These are phyloP conservation scores for Odontamblyopus rebecca DNA, from an alignment of 2,797 vertebrate species.

Conservation along the genomic window DNA sequence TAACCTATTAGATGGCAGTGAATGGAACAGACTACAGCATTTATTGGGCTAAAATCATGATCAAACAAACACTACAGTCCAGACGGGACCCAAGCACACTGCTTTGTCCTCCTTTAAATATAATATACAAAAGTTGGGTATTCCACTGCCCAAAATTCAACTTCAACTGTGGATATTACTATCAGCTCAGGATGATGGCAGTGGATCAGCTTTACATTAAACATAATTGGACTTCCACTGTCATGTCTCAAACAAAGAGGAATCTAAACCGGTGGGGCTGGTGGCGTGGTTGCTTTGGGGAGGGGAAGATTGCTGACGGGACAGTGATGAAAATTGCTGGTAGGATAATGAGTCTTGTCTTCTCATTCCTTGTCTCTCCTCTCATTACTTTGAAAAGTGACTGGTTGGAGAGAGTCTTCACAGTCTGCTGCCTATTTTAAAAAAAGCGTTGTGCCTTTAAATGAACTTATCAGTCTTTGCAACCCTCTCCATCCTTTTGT, in stretches of 20 bases:
- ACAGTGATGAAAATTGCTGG: conserved; percentile 77
- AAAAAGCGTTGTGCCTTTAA: conserved; percentile 70
- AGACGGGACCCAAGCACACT: conserved; percentile 19
- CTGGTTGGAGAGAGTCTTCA: conserved; percentile 72
- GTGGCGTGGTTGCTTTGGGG: conserved; percentile 4
- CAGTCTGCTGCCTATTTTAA: conserved; percentile 78
- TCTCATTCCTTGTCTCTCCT: conserved; percentile 55
- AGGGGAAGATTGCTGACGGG: conserved; percentile 69
- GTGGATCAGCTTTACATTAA: conserved; percentile 64
- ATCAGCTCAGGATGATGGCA: conserved; percentile 55
- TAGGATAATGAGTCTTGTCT: conserved; percentile 79
- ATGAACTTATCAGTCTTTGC: conserved; percentile 74
- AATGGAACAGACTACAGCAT: conserved; percentile 40
- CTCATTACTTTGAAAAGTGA: conserved; percentile 74
- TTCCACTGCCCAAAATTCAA: conserved; percentile 38
- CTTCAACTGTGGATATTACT: conserved; percentile 56
- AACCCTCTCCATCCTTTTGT: conserved; percentile 30
- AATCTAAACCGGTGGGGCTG: conserved; percentile 20
- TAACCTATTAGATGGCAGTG: conserved; percentile 36
- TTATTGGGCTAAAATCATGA: conserved; percentile 48
- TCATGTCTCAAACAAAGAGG: conserved; percentile 65
- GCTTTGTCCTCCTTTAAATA: background rate
- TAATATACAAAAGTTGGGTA: conserved; percentile 16
- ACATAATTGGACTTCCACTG: conserved; percentile 76
- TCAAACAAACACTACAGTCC: conserved; percentile 17